Base-by-base conservation (phyloP, 2,113 vertebrate genomes). In the Gobio gobio region DNA sequence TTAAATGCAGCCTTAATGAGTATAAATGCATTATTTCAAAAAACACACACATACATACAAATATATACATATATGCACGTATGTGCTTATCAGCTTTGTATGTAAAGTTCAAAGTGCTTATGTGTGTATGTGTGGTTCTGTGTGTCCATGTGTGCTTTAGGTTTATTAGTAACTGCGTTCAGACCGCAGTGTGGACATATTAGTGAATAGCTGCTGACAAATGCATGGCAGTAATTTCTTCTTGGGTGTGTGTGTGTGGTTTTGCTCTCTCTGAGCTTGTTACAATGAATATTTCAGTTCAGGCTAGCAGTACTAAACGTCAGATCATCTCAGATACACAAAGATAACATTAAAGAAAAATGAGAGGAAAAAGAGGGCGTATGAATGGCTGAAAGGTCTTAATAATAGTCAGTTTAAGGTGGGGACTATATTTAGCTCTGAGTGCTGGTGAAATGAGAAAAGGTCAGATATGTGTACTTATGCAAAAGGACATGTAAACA, bases 201-300 rank as follows among this genome's bases (percentile, higher is more conserved):
- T 61, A 59, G 45, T 36, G 68, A 49, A 49, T 40, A 78, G 47
- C 76, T 61, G 84, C 20, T 24, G 54, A 85, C 64, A 80, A 85
- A 85, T 85, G 84, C 49, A 72, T 51, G 58, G 10, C 49, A n/a
- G 73, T 84, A 61, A 70, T 49, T 87, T 68, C 64, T 85, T 33
- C 72, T 64, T 79, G 77, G 66, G 85, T 83, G 86, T 90, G 86
- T 90, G 86, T 90, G 77, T 63, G 78, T 63, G 58, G 63, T 26
- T 51, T 68, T 82, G 16, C 16, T 68, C 18, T 68, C 24, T 51
- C 47, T 8, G 36, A 68, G 43, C 26, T 54, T 54, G 45, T n/a
- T 81, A 24, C 61, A 51, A 81, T 43, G 8, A 64, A 80, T 45
- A 43, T 59, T 45, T 49, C 45, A 20, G 47, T 68, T 68, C 6